Evolutionary conservation across 1,140 invertebrate species (phyloP).

Genomic region (Steinernema khuongi): DNA sequence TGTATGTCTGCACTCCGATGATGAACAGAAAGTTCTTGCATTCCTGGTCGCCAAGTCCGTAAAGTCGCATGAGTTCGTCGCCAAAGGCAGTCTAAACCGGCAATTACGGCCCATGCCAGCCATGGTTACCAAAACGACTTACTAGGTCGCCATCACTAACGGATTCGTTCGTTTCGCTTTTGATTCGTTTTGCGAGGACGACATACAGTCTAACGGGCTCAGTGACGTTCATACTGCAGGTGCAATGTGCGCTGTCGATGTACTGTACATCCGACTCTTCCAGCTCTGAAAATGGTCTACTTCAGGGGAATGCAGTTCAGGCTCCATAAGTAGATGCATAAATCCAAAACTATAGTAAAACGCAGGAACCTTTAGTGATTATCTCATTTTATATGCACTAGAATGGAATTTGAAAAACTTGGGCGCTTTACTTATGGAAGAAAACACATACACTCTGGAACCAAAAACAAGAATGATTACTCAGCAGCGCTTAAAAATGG

Average conservation of each 20-base stretch:
- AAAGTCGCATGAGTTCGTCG: slow-evolving; percentile 38
- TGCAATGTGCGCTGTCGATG: slow-evolving; percentile 40
- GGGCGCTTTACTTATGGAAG: no score
- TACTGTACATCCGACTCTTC: slow-evolving; percentile 41
- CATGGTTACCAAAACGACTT: slow-evolving; percentile 12
- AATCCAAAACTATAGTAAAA: no score
- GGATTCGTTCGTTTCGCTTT: slow-evolving; percentile 44
- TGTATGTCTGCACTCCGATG: slow-evolving; percentile 49
- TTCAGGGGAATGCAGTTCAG: not conserved
- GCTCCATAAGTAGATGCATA: no score
- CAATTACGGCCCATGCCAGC: not conserved
- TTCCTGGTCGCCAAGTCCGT: slow-evolving; percentile 32
- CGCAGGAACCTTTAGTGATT: no score
- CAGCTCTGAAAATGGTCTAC: slow-evolving; percentile 28
- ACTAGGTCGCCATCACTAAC: slow-evolving; percentile 45
- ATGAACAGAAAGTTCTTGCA: slow-evolving; percentile 51
- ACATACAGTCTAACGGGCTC: slow-evolving; percentile 46
- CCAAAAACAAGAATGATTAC: no score
- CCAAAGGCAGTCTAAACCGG: slow-evolving; percentile 46
- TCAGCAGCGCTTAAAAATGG: no score
- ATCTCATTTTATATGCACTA: no score
- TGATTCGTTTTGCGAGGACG: slow-evolving; percentile 45
- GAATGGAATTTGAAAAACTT: no score
- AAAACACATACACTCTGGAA: no score
- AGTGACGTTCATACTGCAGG: slow-evolving; percentile 36